Evolutionary conservation across 2,888 invertebrate genomes (phyloP).

Genomic region (Colletes collaris): DNA sequence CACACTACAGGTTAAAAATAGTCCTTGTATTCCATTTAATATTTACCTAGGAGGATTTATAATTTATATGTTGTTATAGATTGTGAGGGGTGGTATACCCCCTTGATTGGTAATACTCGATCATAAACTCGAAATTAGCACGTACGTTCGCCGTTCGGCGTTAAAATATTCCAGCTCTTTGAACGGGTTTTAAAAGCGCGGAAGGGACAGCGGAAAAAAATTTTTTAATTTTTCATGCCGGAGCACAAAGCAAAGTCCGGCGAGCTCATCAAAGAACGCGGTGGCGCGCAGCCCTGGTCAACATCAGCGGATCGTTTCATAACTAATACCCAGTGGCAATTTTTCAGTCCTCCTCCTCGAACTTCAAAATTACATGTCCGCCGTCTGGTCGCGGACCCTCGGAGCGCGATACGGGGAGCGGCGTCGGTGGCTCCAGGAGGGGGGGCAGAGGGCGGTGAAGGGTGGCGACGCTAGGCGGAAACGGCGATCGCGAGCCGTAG

Average conservation of each 20-base stretch:
- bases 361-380: slow-evolving; percentile 54
- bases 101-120: too few species aligned
- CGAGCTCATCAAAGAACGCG: slow-evolving; percentile 20
- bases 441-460: slow-evolving; percentile 3
- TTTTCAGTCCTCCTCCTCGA: slow-evolving; percentile 56
- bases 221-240: slow-evolving; percentile 7
- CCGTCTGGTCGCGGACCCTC: slow-evolving; percentile 53
- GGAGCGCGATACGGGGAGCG: slow-evolving; percentile 23
- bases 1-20: too few species aligned
- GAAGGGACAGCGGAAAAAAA: not conserved
- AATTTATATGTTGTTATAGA: too few species aligned
- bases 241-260: slow-evolving; percentile 23
- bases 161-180: too few species aligned
- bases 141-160: too few species aligned
- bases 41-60: too few species aligned
- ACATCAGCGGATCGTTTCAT: slow-evolving; percentile 34
- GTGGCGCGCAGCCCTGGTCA: slow-evolving; percentile 9
- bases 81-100: too few species aligned
- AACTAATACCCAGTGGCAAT: slow-evolving; percentile 52
- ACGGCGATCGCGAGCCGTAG: slow-evolving; percentile 52
- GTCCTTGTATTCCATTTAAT: too few species aligned
- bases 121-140: too few species aligned
- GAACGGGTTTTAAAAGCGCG: too few species aligned
- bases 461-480: slow-evolving; percentile 38
- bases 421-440: not conserved